phyloP scores from a whole-genome alignment of 2,113 vertebrate genomes.

The Climacteris rufus region DNA sequence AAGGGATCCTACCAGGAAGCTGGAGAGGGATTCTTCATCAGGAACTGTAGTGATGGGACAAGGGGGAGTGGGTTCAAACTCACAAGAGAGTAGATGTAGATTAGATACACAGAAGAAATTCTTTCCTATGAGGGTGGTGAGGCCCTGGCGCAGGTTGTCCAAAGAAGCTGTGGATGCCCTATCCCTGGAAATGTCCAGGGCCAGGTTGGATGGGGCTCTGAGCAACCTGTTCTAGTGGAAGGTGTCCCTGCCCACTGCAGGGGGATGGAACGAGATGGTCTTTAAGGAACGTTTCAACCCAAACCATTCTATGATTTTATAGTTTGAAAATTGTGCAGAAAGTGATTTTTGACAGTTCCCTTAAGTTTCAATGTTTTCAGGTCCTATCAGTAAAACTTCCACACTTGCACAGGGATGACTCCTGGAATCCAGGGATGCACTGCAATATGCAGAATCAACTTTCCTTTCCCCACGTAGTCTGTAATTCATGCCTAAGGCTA shows the following conservation, averaged over 20 bases:
- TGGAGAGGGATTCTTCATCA: not conserved
- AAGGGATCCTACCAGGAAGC: not conserved
- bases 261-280: not conserved
- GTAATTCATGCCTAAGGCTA: fast-evolving
- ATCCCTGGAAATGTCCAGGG: not conserved
- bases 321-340: not conserved
- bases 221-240: fast-evolving
- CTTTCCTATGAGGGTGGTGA: not conserved
- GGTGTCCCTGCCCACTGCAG: not conserved
- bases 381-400: not conserved
- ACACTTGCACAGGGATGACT: not conserved
- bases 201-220: not conserved
- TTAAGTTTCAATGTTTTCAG: fast-evolving
- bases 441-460: not conserved
- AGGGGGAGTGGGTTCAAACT: not conserved
- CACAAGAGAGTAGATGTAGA: too few species aligned
- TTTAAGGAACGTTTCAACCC: not conserved
- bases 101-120: not conserved
- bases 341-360: not conserved
- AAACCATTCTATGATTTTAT: not conserved
- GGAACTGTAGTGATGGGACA: not conserved
- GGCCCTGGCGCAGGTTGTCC: not conserved
- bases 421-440: not conserved
- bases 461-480: not conserved
- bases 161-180: not conserved